Conservation (phyloP, 2,888 invertebrate genomes). For the Blastobasis lacticolella region DNA sequence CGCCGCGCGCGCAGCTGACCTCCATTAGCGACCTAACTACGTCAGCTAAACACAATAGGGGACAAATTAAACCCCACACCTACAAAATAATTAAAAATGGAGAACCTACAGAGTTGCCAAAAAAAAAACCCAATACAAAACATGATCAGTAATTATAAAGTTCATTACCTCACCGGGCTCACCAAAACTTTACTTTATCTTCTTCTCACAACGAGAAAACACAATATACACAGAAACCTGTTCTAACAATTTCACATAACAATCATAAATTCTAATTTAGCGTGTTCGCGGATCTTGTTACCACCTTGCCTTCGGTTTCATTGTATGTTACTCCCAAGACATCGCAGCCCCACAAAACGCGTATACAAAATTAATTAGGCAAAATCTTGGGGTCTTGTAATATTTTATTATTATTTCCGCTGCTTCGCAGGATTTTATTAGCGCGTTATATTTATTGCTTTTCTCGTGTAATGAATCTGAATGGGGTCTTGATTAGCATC, state of each 20-base stretch:
- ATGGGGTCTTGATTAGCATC: slow-evolving; percentile 64
- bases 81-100: background rate
- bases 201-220: slow-evolving; percentile 39
- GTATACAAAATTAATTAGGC: slow-evolving; percentile 73
- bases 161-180: slow-evolving; percentile 39
- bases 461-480: slow-evolving; percentile 61
- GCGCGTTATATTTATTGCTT: slow-evolving; percentile 65
- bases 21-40: too few relatives aligned
- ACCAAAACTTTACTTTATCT: slow-evolving; percentile 42
- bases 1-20: background rate
- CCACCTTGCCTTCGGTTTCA: slow-evolving; percentile 60
- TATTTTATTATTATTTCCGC: slow-evolving; percentile 72
- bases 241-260: slow-evolving; percentile 68
- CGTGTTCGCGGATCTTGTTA: slow-evolving; percentile 64
- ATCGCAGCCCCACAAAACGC: slow-evolving; percentile 57
- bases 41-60: too few relatives aligned
- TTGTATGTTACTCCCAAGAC: slow-evolving; percentile 70
- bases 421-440: slow-evolving; percentile 63
- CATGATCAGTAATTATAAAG: slow-evolving; percentile 39
- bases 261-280: slow-evolving; percentile 74
- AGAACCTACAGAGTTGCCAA: background rate
- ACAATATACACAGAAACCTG: slow-evolving; percentile 57
- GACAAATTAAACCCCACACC: too few relatives aligned
- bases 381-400: slow-evolving; percentile 66
- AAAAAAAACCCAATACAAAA: slow-evolving; percentile 14